Conservation (phyloP, 2,113 vertebrate species). For the Oncorhynchus keta region DNA sequence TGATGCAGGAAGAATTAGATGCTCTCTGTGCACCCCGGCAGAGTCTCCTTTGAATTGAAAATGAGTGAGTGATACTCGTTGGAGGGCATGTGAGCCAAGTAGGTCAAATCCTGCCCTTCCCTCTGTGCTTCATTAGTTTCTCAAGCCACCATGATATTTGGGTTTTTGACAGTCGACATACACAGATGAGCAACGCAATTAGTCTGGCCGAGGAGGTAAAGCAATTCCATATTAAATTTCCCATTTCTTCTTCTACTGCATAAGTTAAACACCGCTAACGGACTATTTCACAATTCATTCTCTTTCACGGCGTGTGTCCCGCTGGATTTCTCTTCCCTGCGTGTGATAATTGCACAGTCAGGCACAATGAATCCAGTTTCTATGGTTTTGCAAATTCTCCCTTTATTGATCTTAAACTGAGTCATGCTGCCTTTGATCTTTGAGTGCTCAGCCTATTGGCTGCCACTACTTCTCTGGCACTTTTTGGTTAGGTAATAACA, state of each 20-base stretch:
- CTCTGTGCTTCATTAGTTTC: constrained; percentile 47
- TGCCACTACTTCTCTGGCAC: background rate
- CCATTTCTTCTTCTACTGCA: background rate
- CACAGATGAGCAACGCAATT: constrained; percentile 25
- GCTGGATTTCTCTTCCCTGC: constrained; percentile 5
- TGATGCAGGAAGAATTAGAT: constrained; percentile 27
- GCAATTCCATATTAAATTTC: constrained; percentile 19
- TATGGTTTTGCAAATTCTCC: constrained; percentile 25
- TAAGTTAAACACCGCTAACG: background rate
- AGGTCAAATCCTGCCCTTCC: constrained; percentile 59
- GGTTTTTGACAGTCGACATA: constrained; percentile 39
- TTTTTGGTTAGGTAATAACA: background rate
- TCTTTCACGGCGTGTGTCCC: background rate
- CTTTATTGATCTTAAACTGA: constrained; percentile 44
- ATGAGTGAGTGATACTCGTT: constrained; percentile 33
- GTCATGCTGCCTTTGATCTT: constrained; percentile 32
- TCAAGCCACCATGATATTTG: constrained; percentile 47
- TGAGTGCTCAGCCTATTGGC: background rate
- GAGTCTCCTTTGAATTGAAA: too few relatives aligned
- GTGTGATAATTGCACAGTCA: constrained; percentile 13
- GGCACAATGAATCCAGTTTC: constrained; percentile 11
- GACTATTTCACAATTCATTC: background rate
- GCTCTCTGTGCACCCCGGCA: constrained; percentile 6
- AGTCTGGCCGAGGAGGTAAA: background rate
- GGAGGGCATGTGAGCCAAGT: constrained; percentile 45